Conservation (phyloP, 37 sponge, comb jelly and placozoan genomes). For the Ephydatia muelleri region DNA sequence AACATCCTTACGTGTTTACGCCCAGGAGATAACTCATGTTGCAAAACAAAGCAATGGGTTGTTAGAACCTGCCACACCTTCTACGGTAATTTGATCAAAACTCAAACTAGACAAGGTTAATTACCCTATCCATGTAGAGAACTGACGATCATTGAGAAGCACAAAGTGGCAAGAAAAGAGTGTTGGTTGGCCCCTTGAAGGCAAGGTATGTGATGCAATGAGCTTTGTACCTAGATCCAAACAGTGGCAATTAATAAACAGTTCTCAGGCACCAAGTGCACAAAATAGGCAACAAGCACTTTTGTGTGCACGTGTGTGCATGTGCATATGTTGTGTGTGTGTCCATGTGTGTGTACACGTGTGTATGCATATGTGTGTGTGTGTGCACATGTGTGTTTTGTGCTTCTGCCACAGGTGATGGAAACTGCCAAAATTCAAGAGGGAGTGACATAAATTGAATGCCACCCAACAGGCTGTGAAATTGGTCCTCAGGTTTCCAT, state of each 20-base stretch:
- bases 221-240: no score
- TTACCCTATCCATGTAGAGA: neutral
- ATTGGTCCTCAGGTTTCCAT: neutral
- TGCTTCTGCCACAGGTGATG: no score
- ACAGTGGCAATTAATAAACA: no score
- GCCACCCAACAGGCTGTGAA: neutral
- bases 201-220: no score
- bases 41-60: neutral
- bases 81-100: neutral
- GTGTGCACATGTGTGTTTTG: no score
- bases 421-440: no score
- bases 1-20: neutral
- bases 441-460: neutral
- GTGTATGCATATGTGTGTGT: no score
- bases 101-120: conserved; percentile 1
- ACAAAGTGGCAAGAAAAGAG: neutral
- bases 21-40: neutral
- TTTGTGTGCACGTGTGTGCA: no score
- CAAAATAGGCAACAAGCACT: no score
- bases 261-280: no score
- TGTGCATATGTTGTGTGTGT: no score
- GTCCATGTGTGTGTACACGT: no score
- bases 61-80: neutral
- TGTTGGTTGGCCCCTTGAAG: neutral
- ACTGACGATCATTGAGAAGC: neutral